Evolutionary conservation across 2,113 vertebrate genomes (phyloP).

Genomic region (Zosterops pallidus): DNA sequence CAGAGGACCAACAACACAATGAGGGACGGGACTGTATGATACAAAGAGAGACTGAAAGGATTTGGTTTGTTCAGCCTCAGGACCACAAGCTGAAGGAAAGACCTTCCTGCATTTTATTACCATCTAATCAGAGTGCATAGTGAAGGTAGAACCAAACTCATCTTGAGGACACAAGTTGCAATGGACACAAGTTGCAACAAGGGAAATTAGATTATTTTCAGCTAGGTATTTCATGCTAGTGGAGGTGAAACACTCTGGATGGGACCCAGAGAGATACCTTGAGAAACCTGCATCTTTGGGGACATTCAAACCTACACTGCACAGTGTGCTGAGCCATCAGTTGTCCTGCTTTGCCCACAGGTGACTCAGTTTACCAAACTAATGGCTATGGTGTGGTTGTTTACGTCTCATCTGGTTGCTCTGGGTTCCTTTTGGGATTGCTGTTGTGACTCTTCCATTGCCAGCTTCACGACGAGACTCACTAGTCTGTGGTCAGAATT

Average conservation of each 20-base stretch:
- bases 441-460: background rate
- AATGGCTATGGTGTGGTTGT: background rate
- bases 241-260: background rate
- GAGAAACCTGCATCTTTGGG: background rate
- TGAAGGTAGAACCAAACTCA: background rate
- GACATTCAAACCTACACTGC: background rate
- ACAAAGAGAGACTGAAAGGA: background rate
- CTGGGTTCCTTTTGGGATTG: background rate
- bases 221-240: background rate
- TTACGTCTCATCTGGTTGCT: background rate
- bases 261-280: background rate
- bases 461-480: background rate
- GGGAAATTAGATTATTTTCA: background rate
- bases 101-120: background rate
- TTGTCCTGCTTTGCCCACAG: background rate
- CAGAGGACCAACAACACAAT: background rate
- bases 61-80: background rate
- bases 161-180: background rate
- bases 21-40: background rate
- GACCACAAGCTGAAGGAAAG: background rate
- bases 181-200: rapidly evolving
- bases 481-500: background rate
- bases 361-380: background rate
- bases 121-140: background rate
- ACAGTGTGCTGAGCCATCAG: background rate